Evolutionary conservation across 92 coral and sea anemone species (phyloP).

Genomic region (Meandrina meandrites): DNA sequence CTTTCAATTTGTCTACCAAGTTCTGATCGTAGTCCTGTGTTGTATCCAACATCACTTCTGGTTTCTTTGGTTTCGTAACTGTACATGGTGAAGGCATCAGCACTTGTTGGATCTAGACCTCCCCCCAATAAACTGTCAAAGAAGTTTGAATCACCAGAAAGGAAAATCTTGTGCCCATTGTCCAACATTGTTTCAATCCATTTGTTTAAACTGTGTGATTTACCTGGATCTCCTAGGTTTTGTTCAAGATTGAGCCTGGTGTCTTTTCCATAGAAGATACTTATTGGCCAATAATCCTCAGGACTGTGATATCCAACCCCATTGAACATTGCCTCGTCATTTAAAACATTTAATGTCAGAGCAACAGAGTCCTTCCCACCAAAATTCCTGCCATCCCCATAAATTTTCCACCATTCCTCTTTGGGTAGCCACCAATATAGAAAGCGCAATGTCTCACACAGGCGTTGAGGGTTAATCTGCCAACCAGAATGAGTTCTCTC

Average conservation of each 20-base stretch:
- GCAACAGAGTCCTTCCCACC: no score
- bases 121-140: conserved; percentile 43
- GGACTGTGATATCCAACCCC: conserved; percentile 50
- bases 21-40: conserved; percentile 49
- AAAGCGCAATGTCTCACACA: conserved; percentile 18
- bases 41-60: conserved; percentile 31
- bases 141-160: conserved; percentile 50
- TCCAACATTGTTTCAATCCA: conserved; percentile 38
- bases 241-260: conserved; percentile 45
- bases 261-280: no score
- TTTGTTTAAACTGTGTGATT: conserved; percentile 25
- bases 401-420: no score
- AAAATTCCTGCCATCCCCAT: no score
- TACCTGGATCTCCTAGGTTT: conserved; percentile 37
- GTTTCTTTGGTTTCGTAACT: conserved; percentile 49
- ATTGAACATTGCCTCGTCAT: conserved; percentile 38
- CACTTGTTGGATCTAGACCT: conserved; percentile 45
- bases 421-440: conserved; percentile 53
- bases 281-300: conserved; percentile 57
- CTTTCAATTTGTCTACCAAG: conserved; percentile 40
- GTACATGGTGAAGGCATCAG: conserved; percentile 38
- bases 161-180: conserved; percentile 44
- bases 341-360: not conserved
- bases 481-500: conserved; percentile 49
- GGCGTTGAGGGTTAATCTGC: conserved; percentile 43